Evolutionary conservation across 2,797 vertebrate species (phyloP), one percentile per base, ranked within the genome.

Genomic region (Chelmon rostratus): DNA sequence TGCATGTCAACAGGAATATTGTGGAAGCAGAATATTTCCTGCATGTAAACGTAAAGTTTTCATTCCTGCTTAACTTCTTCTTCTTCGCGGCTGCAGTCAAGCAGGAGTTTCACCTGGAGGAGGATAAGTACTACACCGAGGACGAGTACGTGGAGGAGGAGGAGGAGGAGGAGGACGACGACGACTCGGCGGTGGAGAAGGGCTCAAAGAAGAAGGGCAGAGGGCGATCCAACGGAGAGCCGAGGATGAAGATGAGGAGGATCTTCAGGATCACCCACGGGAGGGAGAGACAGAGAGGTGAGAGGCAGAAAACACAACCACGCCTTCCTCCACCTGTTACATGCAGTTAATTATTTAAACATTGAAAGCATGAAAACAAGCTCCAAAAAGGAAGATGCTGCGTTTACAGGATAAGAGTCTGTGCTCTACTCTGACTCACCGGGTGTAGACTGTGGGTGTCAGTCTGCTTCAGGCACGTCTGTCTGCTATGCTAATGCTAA

Each of bases 111-210:
- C 94, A 93, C 1, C 15, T 95, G 53, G 88, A 94, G 67, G 94
- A 95, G 77, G 95, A 95, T 5, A 94, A 95, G 19, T 95, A 91
- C 81, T 92, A 92, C 86, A 95, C 95, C 0, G 94, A 96, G 68
- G 94, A 96, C 0, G 94, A 95, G 75, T 95, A 92, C 35, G 42
- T 95, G 73, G 95, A 95, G 89, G 95, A 94, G 37, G 94, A 94
- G 1, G 86, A 93, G 6, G 89, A 92, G 3, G 86, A 86, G 6
- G 87, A 87, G 7, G 89, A 90, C 0, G 92, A 89, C 0, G 90
- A 91, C 0, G 91, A 91, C 64, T 90, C 86, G 0, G 83, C 92
- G 0, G 80, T 75, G 47, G 89, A 89, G 75, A 93, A 93, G 76
- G 88, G 78, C 10, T 79, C 87, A 1, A 94, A 81, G 78, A 94